Evolutionary conservation across 2,888 invertebrate species (phyloP).

Genomic region (Aproaerema taeniolella): DNA sequence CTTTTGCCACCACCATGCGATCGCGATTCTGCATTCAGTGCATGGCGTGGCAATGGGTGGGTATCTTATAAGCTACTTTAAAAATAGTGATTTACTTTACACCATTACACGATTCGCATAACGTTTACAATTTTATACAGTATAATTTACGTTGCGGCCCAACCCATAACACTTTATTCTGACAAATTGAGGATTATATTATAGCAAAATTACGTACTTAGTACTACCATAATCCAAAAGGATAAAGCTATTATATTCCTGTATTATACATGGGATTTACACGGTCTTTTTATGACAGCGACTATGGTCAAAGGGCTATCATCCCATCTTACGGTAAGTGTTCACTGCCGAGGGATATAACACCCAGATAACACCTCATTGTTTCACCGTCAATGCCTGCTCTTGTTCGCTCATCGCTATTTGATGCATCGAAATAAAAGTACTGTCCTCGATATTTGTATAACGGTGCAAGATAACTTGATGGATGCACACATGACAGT

Average conservation of each 20-base stretch:
- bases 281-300: conserved; percentile 9
- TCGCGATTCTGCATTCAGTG: too few species aligned
- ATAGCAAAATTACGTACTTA: too few species aligned
- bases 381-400: conserved; percentile 1
- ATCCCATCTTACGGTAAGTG: conserved; percentile 10
- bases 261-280: conserved; percentile 5
- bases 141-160: too few species aligned
- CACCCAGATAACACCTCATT: conserved; percentile 10
- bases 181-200: too few species aligned
- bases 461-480: conserved; percentile 8
- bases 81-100: too few species aligned
- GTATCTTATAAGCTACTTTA: too few species aligned
- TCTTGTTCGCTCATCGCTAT: conserved; percentile 4
- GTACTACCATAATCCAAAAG: conserved; percentile 4
- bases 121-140: too few species aligned
- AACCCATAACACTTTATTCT: too few species aligned
- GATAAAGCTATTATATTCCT: conserved; percentile 11
- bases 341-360: conserved; percentile 8
- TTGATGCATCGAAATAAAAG: background rate
- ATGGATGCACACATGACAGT: conserved; percentile 10
- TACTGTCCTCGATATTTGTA: conserved; percentile 5
- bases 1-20: too few species aligned
- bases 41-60: too few species aligned
- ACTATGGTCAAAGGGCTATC: conserved; percentile 11
- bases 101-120: too few species aligned